Conservation (phyloP, 2,888 invertebrate species). For the Argyresthia goedartella region DNA sequence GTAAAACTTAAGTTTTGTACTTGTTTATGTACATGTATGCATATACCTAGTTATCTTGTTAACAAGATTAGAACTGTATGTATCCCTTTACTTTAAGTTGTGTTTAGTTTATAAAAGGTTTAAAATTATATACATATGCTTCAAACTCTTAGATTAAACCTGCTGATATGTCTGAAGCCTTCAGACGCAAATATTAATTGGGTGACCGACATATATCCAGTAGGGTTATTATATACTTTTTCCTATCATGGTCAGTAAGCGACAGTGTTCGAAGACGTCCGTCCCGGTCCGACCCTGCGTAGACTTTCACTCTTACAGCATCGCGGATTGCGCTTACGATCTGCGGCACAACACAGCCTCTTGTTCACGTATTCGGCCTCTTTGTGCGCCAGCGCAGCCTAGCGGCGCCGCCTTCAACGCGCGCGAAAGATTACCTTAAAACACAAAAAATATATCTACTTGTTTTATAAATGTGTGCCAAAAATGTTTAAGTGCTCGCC, state of each 20-base stretch:
- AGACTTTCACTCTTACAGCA: constrained; percentile 66
- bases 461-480: not conserved
- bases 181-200: not conserved
- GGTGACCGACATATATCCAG: not conserved
- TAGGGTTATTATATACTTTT: not conserved
- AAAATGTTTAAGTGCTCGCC: not conserved
- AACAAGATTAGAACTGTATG: no score
- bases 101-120: no score
- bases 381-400: constrained; percentile 26
- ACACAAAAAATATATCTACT: not conserved
- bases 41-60: no score
- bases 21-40: no score
- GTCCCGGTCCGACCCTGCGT: constrained; percentile 30
- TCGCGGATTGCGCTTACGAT: constrained; percentile 36
- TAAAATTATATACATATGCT: no score
- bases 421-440: not conserved
- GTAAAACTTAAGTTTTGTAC: no score
- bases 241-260: not conserved
- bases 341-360: constrained; percentile 1
- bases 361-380: constrained; percentile 35
- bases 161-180: no score
- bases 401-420: constrained; percentile 3
- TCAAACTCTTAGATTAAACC: no score
- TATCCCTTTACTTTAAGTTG: no score
- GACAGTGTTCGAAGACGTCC: not conserved